These are phyloP conservation scores for Lucilia cuprina DNA, from an alignment of 1,140 invertebrate species.

Conservation along the genomic window DNA sequence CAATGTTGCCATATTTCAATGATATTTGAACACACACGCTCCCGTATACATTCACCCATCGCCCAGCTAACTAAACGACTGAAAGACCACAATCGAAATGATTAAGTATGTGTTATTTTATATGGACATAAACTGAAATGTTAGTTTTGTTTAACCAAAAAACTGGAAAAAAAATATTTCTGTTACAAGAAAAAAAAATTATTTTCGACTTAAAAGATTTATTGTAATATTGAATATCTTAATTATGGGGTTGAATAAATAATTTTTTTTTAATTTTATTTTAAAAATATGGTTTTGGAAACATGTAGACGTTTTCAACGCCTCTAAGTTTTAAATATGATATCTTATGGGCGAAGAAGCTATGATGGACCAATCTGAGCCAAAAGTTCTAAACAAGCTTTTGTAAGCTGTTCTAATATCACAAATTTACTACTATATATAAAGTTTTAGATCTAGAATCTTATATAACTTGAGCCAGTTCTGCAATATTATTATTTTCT, in stretches of 20 bases:
- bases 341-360: too few relatives aligned
- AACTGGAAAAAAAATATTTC: background rate
- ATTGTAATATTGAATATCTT: background rate
- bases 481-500: too few relatives aligned
- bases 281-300: background rate
- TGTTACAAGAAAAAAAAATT: background rate
- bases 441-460: too few relatives aligned
- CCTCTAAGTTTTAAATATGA: too few relatives aligned
- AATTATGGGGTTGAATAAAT: background rate
- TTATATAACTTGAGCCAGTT: too few relatives aligned
- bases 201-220: background rate
- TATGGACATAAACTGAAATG: background rate
- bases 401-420: too few relatives aligned
- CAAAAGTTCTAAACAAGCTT: too few relatives aligned
- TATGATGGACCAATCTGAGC: too few relatives aligned
- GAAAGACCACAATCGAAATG: conserved; percentile 2
- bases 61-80: background rate
- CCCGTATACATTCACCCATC: background rate
- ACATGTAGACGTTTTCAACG: background rate
- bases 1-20: conserved; percentile 26
- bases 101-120: conserved; percentile 7
- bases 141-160: background rate
- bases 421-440: too few relatives aligned
- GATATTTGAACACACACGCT: background rate
- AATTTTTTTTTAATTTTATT: background rate